Base-by-base conservation (phyloP, 2,797 vertebrate genomes). In the Denticeps clupeoides region DNA sequence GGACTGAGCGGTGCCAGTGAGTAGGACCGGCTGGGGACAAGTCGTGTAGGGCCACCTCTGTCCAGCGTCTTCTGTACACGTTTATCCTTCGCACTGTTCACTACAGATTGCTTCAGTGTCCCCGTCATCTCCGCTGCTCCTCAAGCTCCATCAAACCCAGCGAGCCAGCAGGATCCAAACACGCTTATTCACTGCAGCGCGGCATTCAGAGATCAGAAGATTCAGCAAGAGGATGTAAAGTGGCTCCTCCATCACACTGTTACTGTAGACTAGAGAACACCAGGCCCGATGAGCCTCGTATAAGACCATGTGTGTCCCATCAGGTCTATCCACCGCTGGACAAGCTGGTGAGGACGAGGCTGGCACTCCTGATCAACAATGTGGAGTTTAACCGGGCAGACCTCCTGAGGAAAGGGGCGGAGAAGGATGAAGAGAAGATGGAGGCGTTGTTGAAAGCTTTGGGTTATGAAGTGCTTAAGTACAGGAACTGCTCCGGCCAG, bases 331-430 rank as follows among this genome's bases (percentile, higher is more conserved):
- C 57, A 7, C 60, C 74, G 15, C 49, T 33, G 8, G 45, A 60
- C 0, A 23, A 4, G 0, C n/a, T 32, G 2, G 15, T 0, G 0
- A 63, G 51, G 38, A 87, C 55, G 2, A 86, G 83, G 1, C 43
- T 86, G 50, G 88, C 89, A 12, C 75, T 93, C 51, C 67, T 94
- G 0, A 87, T 93, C 66, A 91, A 81, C 47, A 92, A 94, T 47
- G 76, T 68, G 1, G 40, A 60, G 0, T 94, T 91, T 63, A 51
- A 64, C 1, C 0, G 38, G 11, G 0, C 1, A 2, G 0, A 0
- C 0, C 16, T 61, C 0, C 40, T 55, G 18, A 62, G 75, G 58
- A 0, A 0, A 0, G 89, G 90, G 41, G 85, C 87, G 2, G 65
- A 83, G 3, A 64, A 41, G 47, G 91, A 92, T 1, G 35, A 83